These are phyloP conservation scores for Hemistola chrysoprasaria DNA, from an alignment of 2,888 invertebrate species.

Conservation along the genomic window DNA sequence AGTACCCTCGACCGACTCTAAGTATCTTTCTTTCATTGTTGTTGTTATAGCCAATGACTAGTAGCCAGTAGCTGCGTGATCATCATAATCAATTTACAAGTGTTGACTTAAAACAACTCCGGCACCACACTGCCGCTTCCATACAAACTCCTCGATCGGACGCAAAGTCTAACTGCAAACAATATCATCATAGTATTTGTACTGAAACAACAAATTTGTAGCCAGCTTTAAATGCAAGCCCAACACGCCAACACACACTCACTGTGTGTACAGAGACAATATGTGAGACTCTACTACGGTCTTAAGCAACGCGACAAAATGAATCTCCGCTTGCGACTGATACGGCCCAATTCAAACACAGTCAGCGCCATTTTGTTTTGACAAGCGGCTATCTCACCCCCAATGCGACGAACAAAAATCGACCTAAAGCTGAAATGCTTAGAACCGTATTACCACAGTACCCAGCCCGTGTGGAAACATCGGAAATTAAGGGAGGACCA, in stretches of 20 bases:
- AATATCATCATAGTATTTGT: slow-evolving; percentile 80
- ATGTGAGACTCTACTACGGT: slow-evolving; percentile 75
- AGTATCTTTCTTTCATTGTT: neutral
- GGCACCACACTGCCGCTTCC: slow-evolving; percentile 55
- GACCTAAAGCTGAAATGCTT: slow-evolving; percentile 45
- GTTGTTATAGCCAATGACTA: slow-evolving; percentile 18
- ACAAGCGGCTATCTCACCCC: slow-evolving; percentile 71
- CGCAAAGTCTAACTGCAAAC: slow-evolving; percentile 78
- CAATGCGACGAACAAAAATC: slow-evolving; percentile 41
- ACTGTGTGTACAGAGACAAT: slow-evolving; percentile 78
- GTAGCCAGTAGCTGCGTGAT: slow-evolving; percentile 41
- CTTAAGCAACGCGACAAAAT: slow-evolving; percentile 82
- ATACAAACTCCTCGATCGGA: slow-evolving; percentile 77
- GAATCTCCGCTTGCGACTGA: slow-evolving; percentile 81
- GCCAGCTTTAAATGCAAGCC: slow-evolving; percentile 80
- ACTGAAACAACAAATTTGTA: slow-evolving; percentile 81
- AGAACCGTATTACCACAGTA: slow-evolving; percentile 46
- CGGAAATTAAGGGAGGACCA: slow-evolving; percentile 82
- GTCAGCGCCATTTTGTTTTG: slow-evolving; percentile 81
- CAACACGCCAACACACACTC: slow-evolving; percentile 76
- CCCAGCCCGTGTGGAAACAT: slow-evolving; percentile 63
- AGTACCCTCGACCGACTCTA: neutral
- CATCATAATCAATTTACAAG: slow-evolving; percentile 70
- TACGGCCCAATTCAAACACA: slow-evolving; percentile 81
- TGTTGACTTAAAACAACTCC: slow-evolving; percentile 58